Evolutionary conservation across 2,113 vertebrate genomes (phyloP), one percentile per base, ranked within the genome.

Genomic region (Hoplias malabaricus): DNA sequence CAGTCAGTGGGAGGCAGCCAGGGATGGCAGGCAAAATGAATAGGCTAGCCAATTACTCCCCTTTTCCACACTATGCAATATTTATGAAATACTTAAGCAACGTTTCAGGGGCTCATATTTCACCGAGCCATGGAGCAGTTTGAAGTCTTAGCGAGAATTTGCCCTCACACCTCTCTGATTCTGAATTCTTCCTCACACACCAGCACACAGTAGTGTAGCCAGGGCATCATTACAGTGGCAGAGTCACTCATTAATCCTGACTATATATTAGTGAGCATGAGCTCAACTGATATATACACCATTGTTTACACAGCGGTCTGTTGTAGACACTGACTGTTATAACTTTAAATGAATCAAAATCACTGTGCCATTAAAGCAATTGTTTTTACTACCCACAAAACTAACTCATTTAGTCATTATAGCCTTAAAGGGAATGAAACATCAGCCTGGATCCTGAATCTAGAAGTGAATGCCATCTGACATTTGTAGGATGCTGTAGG

Each of bases 51-150:
- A 83, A 80, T 83, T 83, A 83, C 70, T 74, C 33, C 66, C 75
- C 42, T 80, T 50, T 69, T 74, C 78, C 79, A 80, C 78, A 57
- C 69, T 61, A 80, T 83, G 74, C 78, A 83, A 74, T 75, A 83
- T 83, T 83, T 59, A 83, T 83, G 79, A 83, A 83, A 73, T 69
- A 78, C 82, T 83, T 83, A 77, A 69, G 71, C 70, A 69, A 63
- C 33, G 43, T 67, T 78, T 71, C 48, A 33, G 27, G 31, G 25
- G 65, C 65, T 74, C 70, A 38, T 76, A 73, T 83, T 68, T 80
- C 63, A 57, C 50, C 36, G 46, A 59, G 66, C 56, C 53, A 11
- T 42, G 25, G 43, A 65, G 29, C 40, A 77, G 54, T 50, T 54
- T 66, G 69, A 82, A 40, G 27, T 63, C 40, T 69, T 68, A 50